Conservation (phyloP, 2,888 invertebrate species). For the Sturmia bella region DNA sequence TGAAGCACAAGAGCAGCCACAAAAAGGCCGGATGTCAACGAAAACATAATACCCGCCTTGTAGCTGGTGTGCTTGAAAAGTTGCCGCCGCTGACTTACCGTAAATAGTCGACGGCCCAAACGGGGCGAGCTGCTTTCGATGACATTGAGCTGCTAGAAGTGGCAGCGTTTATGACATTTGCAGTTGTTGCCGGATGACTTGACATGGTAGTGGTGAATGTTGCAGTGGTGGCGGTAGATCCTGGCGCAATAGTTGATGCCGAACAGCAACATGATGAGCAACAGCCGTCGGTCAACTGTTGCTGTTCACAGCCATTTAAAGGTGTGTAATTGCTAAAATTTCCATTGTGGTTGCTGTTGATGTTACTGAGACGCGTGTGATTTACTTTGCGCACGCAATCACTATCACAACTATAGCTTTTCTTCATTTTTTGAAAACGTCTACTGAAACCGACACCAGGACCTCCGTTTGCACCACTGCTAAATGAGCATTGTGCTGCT, state of each 20-base stretch:
- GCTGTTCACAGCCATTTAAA: conserved; percentile 49
- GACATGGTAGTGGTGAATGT: conserved; percentile 80
- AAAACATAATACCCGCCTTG: not conserved
- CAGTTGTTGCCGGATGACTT: conserved; percentile 67
- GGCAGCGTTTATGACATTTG: conserved; percentile 65
- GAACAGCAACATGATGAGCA: conserved; percentile 72
- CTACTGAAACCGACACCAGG: conserved; percentile 23
- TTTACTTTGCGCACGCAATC: conserved; percentile 74
- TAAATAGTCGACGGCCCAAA: conserved; percentile 86
- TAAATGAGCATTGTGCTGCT: conserved; percentile 31
- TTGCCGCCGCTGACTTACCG: conserved; percentile 83
- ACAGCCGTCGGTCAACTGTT: conserved; percentile 65
- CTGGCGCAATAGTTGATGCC: conserved; percentile 72
- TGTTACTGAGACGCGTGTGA: conserved; percentile 54
- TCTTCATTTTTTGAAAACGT: conserved; percentile 76
- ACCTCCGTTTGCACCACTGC: conserved; percentile 19
- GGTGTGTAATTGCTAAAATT: conserved; percentile 22
- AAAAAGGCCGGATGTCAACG: not conserved
- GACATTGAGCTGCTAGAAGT: conserved; percentile 76
- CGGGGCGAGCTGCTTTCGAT: conserved; percentile 80
- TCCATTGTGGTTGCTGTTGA: conserved; percentile 30
- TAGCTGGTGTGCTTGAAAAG: conserved; percentile 14
- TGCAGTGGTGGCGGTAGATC: conserved; percentile 73
- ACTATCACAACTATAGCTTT: conserved; percentile 81
- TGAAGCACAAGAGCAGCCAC: conserved; percentile 19